These are phyloP conservation scores for Uromys caudimaculatus DNA, from an alignment of 2,797 vertebrate genomes.

Conservation along the genomic window DNA sequence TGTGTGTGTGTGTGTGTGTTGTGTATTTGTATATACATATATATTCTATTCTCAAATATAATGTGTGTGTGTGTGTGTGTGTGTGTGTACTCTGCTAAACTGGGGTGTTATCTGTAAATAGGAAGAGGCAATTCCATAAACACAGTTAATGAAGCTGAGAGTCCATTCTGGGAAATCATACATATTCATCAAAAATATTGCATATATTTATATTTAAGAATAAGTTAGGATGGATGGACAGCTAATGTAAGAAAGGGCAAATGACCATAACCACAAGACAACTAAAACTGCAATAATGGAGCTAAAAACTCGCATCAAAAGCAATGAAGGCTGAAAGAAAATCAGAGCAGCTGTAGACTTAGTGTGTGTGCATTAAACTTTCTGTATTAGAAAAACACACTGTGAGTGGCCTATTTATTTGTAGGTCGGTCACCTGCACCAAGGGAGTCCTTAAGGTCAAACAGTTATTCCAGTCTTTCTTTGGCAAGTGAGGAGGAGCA, in stretches of 20 bases:
- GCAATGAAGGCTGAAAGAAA: constrained; percentile 1
- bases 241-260: neutral
- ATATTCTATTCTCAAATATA: no score
- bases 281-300: neutral
- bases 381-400: neutral
- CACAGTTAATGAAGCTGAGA: neutral
- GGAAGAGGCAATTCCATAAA: neutral
- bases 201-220: neutral
- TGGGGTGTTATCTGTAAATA: neutral
- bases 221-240: constrained; percentile 16
- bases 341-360: neutral
- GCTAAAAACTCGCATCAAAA: constrained; percentile 30
- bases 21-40: no score
- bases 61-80: no score
- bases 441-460: constrained; percentile 21
- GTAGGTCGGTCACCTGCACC: neutral
- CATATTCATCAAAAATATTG: neutral
- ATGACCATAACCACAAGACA: neutral
- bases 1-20: no score
- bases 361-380: neutral
- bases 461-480: neutral
- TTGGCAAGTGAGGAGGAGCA: neutral
- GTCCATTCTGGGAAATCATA: constrained; percentile 7
- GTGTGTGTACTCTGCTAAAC: neutral
- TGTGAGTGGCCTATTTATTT: neutral